Conservation (phyloP, 2,797 vertebrate species). For the Typhlichthys subterraneus region DNA sequence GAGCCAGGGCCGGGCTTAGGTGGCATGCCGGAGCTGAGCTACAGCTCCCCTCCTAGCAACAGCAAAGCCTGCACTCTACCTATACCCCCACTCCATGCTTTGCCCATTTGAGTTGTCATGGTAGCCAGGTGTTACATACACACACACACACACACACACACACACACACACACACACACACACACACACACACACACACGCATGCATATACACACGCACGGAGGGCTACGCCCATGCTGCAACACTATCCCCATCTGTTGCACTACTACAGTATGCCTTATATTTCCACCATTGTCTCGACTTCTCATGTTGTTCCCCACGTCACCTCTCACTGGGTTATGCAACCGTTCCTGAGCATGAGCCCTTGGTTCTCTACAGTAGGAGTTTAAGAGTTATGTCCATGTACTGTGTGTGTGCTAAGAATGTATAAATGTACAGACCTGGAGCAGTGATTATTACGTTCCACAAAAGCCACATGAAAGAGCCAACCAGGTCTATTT, state of each 20-base stretch:
- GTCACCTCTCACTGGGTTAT: conserved; percentile 18
- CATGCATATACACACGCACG: conserved; percentile 47
- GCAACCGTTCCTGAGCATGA: conserved; percentile 42
- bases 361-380: conserved; percentile 49
- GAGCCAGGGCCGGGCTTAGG: conserved; percentile 26
- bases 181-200: conserved; percentile 23
- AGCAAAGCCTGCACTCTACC: conserved; percentile 40
- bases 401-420: conserved; percentile 36
- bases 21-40: conserved; percentile 71
- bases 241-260: conserved; percentile 68
- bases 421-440: conserved; percentile 74
- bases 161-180: conserved; percentile 47
- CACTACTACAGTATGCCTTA: conserved; percentile 69
- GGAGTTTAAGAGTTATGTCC: conserved; percentile 31
- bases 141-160: conserved; percentile 25
- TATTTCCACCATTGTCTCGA: conserved; percentile 41
- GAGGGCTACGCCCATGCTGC: conserved; percentile 66
- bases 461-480: conserved; percentile 50
- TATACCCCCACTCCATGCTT: conserved; percentile 36
- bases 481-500: conserved; percentile 51
- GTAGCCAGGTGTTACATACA: conserved; percentile 71
- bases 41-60: conserved; percentile 64
- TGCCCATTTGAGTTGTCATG: conserved; percentile 63
- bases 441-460: conserved; percentile 48
- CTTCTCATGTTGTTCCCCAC: conserved; percentile 15